A percentile compares a stretch with the other conserved stretches of the same genome.
Evolutionary conservation across 2,797 vertebrate species (phyloP).

Genomic region (Gambelia wislizenii): DNA sequence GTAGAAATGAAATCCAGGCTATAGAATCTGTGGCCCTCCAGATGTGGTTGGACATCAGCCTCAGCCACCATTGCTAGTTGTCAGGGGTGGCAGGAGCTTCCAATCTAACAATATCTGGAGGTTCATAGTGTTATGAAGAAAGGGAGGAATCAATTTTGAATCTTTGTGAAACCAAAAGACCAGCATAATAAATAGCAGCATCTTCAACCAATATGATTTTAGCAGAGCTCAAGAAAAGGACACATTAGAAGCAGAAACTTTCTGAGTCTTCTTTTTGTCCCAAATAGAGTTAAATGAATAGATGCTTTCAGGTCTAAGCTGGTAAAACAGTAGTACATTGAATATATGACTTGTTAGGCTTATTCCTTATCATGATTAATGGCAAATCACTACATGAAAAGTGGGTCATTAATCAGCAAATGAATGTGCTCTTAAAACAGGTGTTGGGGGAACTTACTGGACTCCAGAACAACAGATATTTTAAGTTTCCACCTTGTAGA

Average conservation of each 20-base stretch:
- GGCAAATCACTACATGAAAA: conserved; percentile 72
- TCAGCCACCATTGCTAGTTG: neutral
- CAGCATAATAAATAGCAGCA: conserved; percentile 26
- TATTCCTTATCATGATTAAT: conserved; percentile 82
- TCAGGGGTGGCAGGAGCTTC: neutral
- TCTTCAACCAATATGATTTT: conserved; percentile 8
- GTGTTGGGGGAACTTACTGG: conserved; percentile 69
- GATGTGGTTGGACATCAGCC: neutral
- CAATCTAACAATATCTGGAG: neutral
- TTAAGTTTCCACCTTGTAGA: conserved; percentile 15
- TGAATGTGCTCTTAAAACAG: conserved; percentile 69
- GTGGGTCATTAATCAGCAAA: conserved; percentile 76
- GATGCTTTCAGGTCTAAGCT: conserved; percentile 50
- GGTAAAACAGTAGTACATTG: conserved; percentile 67
- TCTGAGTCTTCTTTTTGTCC: conserved; percentile 42
- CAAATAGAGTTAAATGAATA: conserved; percentile 50
- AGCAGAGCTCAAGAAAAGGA: conserved; percentile 24
- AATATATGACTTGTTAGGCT: conserved; percentile 75
- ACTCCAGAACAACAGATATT: no score
- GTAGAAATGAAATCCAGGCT: neutral
- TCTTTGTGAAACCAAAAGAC: conserved; percentile 19
- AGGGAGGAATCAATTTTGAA: neutral
- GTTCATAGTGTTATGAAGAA: neutral
- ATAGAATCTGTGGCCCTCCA: neutral
- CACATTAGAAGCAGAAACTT: conserved; percentile 22